These are phyloP conservation scores for Drosophila elegans DNA, from an alignment of 1,140 invertebrate species.

Conservation along the genomic window DNA sequence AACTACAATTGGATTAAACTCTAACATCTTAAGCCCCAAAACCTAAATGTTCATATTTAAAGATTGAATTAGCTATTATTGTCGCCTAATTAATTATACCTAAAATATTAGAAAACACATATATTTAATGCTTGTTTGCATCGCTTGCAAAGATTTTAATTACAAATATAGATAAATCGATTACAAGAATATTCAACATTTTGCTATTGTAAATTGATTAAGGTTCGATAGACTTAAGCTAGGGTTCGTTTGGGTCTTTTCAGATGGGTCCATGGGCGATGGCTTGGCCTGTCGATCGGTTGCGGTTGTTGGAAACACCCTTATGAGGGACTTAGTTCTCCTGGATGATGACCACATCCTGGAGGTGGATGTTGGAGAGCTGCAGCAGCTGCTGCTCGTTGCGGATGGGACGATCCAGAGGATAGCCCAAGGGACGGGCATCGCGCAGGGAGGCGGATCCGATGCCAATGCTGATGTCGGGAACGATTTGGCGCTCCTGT, in stretches of 20 bases:
- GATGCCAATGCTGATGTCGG: constrained; percentile 49
- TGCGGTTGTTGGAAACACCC: not conserved
- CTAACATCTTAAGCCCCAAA: no score
- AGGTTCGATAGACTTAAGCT: constrained; percentile 23
- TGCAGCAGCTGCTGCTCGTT: constrained; percentile 68
- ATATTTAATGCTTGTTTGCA: constrained; percentile 63
- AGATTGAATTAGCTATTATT: no score
- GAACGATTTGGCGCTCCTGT: constrained; percentile 12
- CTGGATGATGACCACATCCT: constrained; percentile 78
- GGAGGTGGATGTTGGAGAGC: constrained; percentile 70
- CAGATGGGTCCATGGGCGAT: not conserved
- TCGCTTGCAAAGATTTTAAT: constrained; percentile 61
- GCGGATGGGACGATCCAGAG: constrained; percentile 83
- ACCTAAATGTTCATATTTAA: no score
- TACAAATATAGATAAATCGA: constrained; percentile 16
- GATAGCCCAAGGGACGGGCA: constrained; percentile 76
- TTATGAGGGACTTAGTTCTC: constrained; percentile 51
- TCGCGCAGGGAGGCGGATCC: constrained; percentile 51
- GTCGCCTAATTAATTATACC: not conserved
- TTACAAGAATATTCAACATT: constrained; percentile 33
- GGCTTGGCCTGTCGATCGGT: constrained; percentile 13
- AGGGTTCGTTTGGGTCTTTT: constrained; percentile 8
- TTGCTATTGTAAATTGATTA: constrained; percentile 13
- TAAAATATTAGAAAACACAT: not conserved
- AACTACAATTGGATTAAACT: no score